phyloP scores from a whole-genome alignment of 2,113 vertebrate genomes.

The Megaceryle maxima region DNA sequence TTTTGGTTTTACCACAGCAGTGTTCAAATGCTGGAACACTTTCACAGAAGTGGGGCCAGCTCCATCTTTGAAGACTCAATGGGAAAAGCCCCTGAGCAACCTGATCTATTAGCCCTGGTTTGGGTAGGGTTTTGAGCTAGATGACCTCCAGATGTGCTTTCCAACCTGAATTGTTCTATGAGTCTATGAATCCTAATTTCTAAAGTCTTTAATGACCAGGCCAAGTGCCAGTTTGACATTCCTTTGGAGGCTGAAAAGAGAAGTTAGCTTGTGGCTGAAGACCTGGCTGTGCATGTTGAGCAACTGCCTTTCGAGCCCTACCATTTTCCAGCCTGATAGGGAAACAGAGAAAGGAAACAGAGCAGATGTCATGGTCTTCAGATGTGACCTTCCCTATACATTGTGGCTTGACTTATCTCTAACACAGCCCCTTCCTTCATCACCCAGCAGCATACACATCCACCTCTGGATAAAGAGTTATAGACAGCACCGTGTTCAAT shows the following conservation, averaged over 20 bases:
- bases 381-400: not conserved
- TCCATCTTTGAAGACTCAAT: not conserved
- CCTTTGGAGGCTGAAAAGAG: not conserved
- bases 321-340: not conserved
- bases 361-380: not conserved
- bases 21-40: not conserved
- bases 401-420: not conserved
- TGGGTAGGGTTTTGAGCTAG: not conserved
- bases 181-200: not conserved
- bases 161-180: not conserved
- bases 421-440: not conserved
- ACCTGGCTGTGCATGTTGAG: not conserved
- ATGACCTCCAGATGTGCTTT: not conserved
- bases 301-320: not conserved
- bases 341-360: not conserved
- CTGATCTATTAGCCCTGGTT: not conserved
- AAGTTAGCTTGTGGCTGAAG: not conserved
- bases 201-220: not conserved
- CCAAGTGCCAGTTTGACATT: not conserved
- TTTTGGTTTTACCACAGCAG: not conserved
- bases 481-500: not conserved
- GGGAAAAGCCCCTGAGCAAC: not conserved
- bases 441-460: not conserved
- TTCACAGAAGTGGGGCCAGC: not conserved
- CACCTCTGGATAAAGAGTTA: not conserved